phyloP scores from a whole-genome alignment of 2,888 invertebrate genomes.

The Iphiclides podalirius region DNA sequence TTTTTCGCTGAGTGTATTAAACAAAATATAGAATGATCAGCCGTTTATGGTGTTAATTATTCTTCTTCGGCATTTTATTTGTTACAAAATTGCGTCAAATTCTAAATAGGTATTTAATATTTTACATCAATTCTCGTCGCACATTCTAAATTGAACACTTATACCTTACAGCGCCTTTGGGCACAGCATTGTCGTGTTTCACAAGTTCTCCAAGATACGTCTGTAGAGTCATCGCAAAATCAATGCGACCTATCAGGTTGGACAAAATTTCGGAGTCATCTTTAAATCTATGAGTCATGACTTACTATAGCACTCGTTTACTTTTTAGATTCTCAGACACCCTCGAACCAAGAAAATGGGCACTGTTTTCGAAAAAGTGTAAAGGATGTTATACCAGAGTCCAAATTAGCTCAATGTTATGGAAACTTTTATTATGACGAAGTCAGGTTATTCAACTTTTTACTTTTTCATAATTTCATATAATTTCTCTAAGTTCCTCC shows the following conservation, averaged over 20 bases:
- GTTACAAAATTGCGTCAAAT: no score
- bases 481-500: no score
- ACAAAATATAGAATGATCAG: no score
- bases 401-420: conserved; percentile 80
- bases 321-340: conserved; percentile 51
- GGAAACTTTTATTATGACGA: conserved; percentile 80
- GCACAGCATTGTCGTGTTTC: conserved; percentile 68
- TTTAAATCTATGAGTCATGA: not conserved
- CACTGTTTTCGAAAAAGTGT: conserved; percentile 69
- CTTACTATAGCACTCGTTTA: no score
- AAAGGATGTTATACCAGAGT: conserved; percentile 83
- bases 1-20: not conserved
- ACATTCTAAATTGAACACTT: no score
- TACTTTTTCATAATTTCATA: no score
- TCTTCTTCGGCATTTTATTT: no score
- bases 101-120: no score
- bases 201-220: conserved; percentile 63
- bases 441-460: conserved; percentile 46
- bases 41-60: no score
- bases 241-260: conserved; percentile 60
- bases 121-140: no score
- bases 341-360: conserved; percentile 61
- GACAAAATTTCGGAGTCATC: conserved; percentile 1
- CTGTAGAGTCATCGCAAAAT: conserved; percentile 50
- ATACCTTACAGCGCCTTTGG: conserved; percentile 66